phyloP scores from a whole-genome alignment of 2,797 vertebrate species.

The Phrynocephalus vlangalii region DNA sequence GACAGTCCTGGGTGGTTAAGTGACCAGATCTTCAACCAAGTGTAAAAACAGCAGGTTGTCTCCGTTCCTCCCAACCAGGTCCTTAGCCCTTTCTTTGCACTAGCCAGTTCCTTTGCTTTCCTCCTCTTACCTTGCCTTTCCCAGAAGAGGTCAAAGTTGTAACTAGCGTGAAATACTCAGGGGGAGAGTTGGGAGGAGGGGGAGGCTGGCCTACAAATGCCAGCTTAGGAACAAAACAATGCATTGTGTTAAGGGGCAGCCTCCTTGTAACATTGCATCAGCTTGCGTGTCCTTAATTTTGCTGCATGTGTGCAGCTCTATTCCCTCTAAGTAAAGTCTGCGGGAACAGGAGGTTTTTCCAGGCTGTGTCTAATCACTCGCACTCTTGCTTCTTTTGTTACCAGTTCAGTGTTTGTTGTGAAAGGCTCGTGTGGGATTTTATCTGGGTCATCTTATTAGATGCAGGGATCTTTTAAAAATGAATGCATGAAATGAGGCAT shows the following conservation, averaged over 20 bases:
- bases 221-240: neutral
- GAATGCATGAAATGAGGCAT: too few relatives aligned
- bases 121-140: neutral
- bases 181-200: neutral
- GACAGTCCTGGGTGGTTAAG: too few relatives aligned
- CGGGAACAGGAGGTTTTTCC: neutral
- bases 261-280: neutral
- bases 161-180: neutral
- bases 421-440: too few relatives aligned
- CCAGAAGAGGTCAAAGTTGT: neutral
- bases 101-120: neutral
- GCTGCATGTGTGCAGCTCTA: neutral
- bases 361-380: neutral
- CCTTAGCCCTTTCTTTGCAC: neutral
- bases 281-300: neutral
- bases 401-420: neutral
- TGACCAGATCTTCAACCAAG: neutral
- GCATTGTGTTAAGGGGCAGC: neutral
- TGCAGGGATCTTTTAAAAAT: too few relatives aligned
- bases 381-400: neutral
- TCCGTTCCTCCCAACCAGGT: too few relatives aligned
- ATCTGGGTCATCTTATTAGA: too few relatives aligned
- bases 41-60: neutral
- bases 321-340: neutral
- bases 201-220: neutral